Base-by-base conservation (phyloP, 2,113 vertebrate genomes). In the Protobothrops mucrosquamatus region DNA sequence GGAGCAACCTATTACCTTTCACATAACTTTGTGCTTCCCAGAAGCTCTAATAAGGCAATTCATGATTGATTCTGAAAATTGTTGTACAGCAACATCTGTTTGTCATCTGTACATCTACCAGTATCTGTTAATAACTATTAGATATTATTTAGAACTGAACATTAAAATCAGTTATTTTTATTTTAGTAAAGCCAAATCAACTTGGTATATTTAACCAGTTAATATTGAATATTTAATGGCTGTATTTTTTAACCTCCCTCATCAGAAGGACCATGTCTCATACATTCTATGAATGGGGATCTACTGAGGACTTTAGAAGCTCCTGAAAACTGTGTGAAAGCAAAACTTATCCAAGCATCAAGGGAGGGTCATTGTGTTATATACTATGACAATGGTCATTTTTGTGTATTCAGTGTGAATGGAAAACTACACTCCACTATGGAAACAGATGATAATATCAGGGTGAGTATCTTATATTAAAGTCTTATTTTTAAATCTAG, bases 261-360 rank as follows among this genome's bases (percentile, higher is more conserved):
- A n/a, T 93, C 95, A 99, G 99, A 99, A 98, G 99, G 99, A 95
- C 99, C 99, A 22, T 99, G 99, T 97, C 98, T 99, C 97, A 98
- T 99, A 98, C 99, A 99, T 98, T 99, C 99, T 97, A 99, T 99
- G 98, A 99, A 99, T 97, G 99, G 99, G 95, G 99, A 99, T 97
- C 98, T 99, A 87, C 96, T 99, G 95, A 98, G 99, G 95, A 99
- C 99, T 9, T 97, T 99, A 96, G 99, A 99, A 95, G 98, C 97
- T 89, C 98, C 98, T 0, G 98, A 98, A 94, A 96, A 94, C 89
- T 99, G 98, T 94, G 90, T 97, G 95, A 97, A 96, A 94, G 99
- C 99, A 39, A 98, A 98, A 93, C 98, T 99, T 93, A 98, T 99
- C 92, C 99, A 99, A 97, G 98, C 98, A 39, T 99, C 99, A 55